Evolutionary conservation across 2,888 invertebrate genomes (phyloP).

Genomic region (Amphipyra tragopoginis): DNA sequence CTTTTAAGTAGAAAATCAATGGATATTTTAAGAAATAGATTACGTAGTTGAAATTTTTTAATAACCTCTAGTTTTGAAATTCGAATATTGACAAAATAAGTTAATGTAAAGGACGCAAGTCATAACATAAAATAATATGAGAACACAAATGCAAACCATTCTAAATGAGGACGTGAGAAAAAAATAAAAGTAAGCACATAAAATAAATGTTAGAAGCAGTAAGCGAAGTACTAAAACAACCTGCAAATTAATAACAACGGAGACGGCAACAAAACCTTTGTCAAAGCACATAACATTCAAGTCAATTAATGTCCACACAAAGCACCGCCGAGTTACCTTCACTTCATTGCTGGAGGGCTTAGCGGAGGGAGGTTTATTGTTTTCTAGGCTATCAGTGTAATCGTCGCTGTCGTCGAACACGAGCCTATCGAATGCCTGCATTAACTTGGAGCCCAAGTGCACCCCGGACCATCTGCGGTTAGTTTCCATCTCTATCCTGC

Average conservation of each 20-base stretch:
- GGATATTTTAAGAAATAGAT: not conserved
- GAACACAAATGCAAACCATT: slow-evolving; percentile 26
- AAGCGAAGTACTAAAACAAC: slow-evolving; percentile 63
- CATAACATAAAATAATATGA: slow-evolving; percentile 15
- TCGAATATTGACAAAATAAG: not conserved
- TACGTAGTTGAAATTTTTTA: not conserved
- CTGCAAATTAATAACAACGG: slow-evolving; percentile 64
- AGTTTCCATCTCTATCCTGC: slow-evolving; percentile 81
- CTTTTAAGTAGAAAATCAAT: not conserved
- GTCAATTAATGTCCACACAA: slow-evolving; percentile 65
- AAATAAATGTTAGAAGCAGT: slow-evolving; percentile 66
- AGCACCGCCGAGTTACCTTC: slow-evolving; percentile 84
- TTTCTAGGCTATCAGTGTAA: slow-evolving; percentile 94
- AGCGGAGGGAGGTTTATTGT: slow-evolving; percentile 82
- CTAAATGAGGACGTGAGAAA: slow-evolving; percentile 37
- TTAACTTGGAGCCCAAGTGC: slow-evolving; percentile 92
- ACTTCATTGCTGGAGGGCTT: slow-evolving; percentile 87
- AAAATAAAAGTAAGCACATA: slow-evolving; percentile 56
- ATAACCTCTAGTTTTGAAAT: not conserved
- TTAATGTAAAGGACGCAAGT: not conserved
- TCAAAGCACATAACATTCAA: slow-evolving; percentile 65
- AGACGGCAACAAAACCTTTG: slow-evolving; percentile 64
- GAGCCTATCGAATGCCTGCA: slow-evolving; percentile 93
- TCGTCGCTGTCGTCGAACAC: slow-evolving; percentile 92
- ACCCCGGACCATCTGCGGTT: slow-evolving; percentile 94